Conservation (phyloP, 2,797 vertebrate genomes). For the Labeo calbasu region DNA sequence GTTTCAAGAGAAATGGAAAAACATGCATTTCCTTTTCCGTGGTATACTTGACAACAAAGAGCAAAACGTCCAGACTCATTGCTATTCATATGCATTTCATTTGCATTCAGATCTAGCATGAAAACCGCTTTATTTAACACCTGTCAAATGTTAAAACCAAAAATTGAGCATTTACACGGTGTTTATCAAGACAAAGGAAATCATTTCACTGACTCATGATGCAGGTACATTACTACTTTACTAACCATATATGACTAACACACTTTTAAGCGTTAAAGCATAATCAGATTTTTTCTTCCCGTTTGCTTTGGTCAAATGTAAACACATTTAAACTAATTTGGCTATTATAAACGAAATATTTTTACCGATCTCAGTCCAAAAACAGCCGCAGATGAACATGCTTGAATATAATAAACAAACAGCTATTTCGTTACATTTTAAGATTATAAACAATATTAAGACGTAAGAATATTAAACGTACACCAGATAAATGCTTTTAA, state of each 20-base stretch:
- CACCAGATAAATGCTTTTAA: not conserved
- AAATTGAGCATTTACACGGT: not conserved
- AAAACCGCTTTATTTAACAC: not conserved
- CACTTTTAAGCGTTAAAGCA: not conserved
- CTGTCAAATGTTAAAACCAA: not conserved
- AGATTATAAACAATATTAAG: too few species aligned
- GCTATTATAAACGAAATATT: not conserved
- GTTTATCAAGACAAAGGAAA: not conserved
- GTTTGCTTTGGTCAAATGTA: not conserved
- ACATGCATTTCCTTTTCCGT: not conserved
- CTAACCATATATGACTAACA: not conserved
- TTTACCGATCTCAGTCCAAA: not conserved
- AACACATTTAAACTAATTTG: not conserved
- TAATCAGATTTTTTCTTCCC: fast-evolving
- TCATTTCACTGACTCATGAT: not conserved
- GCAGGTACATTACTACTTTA: not conserved
- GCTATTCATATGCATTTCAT: not conserved
- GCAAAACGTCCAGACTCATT: not conserved
- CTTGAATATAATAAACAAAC: not conserved
- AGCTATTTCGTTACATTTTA: not conserved
- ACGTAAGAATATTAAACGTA: not conserved
- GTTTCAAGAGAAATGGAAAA: not conserved
- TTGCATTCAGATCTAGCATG: not conserved
- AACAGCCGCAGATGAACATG: not conserved
- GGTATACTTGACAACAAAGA: not conserved